phyloP scores from a whole-genome alignment of 2,113 vertebrate genomes.

The Crypturellus undulatus region DNA sequence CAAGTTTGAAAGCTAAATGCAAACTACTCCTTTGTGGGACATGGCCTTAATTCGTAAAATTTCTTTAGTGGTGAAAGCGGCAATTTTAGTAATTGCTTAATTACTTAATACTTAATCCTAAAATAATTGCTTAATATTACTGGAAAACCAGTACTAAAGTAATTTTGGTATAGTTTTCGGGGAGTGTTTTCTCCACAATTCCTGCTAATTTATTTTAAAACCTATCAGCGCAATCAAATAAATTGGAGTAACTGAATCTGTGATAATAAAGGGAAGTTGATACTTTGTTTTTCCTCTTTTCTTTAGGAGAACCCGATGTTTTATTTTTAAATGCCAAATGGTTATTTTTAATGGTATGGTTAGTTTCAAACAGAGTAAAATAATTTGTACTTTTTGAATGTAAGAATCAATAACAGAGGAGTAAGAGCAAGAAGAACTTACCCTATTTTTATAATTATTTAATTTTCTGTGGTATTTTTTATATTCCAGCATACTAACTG shows the following conservation, averaged over 20 bases:
- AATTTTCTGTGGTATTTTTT: neutral
- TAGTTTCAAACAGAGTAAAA: neutral
- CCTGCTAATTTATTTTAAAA: neutral
- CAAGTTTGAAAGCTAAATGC: neutral
- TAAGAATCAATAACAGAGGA: neutral
- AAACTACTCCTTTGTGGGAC: conserved; percentile 27
- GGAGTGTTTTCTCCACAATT: neutral
- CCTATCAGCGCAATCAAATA: neutral
- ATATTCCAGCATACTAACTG: neutral
- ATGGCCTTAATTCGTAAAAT: neutral
- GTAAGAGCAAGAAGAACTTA: neutral
- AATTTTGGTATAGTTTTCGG: neutral
- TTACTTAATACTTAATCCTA: neutral
- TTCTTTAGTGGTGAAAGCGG: neutral
- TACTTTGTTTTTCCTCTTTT: neutral
- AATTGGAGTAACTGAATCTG: neutral
- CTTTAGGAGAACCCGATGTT: neutral
- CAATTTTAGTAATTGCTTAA: neutral
- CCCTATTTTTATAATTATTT: neutral
- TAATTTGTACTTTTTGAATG: neutral
- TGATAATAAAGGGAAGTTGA: neutral
- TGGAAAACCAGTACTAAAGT: neutral
- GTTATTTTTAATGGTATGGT: neutral
- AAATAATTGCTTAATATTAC: neutral
- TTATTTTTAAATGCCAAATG: neutral